Conservation (phyloP, 2,888 invertebrate genomes). For the Drosophila mayaguana region DNA sequence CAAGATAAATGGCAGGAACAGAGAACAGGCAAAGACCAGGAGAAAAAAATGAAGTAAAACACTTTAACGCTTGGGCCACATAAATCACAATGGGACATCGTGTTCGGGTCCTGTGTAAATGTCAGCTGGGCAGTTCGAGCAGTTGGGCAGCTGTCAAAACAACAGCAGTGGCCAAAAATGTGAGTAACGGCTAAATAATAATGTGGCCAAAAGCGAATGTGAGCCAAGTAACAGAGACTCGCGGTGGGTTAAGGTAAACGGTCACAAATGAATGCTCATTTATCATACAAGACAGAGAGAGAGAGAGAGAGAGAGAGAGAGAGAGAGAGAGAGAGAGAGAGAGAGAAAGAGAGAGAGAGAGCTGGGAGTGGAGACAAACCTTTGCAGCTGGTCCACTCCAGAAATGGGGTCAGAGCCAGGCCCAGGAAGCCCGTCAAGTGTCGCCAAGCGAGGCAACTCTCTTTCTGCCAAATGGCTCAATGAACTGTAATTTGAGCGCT, state of each 20-base stretch:
- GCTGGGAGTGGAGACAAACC: conserved; percentile 9
- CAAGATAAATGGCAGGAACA: conserved; percentile 51
- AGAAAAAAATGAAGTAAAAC: conserved; percentile 59
- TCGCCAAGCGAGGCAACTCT: conserved; percentile 50
- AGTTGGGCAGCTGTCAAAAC: conserved; percentile 71
- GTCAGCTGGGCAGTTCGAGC: conserved; percentile 41
- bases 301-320: neutral
- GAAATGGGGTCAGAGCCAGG: conserved; percentile 62
- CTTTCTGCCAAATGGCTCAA: conserved; percentile 71
- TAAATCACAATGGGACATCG: conserved; percentile 72
- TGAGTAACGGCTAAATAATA: conserved; percentile 80
- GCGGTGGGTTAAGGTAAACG: conserved; percentile 59
- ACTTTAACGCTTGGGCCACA: conserved; percentile 73
- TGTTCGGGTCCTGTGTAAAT: conserved; percentile 47
- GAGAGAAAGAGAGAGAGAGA: neutral
- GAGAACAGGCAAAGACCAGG: conserved; percentile 6
- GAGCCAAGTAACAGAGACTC: conserved; percentile 36
- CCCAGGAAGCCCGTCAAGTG: conserved; percentile 72
- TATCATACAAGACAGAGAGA: conserved; percentile 62
- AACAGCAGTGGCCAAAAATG: conserved; percentile 76
- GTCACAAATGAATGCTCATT: conserved; percentile 61
- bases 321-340: neutral
- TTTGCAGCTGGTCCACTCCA: conserved; percentile 58
- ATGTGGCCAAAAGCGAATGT: conserved; percentile 52
- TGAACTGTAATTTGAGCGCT: conserved; percentile 77